These are phyloP conservation scores for Crax fasciolata DNA, from an alignment of 2,797 vertebrate species.

Conservation along the genomic window DNA sequence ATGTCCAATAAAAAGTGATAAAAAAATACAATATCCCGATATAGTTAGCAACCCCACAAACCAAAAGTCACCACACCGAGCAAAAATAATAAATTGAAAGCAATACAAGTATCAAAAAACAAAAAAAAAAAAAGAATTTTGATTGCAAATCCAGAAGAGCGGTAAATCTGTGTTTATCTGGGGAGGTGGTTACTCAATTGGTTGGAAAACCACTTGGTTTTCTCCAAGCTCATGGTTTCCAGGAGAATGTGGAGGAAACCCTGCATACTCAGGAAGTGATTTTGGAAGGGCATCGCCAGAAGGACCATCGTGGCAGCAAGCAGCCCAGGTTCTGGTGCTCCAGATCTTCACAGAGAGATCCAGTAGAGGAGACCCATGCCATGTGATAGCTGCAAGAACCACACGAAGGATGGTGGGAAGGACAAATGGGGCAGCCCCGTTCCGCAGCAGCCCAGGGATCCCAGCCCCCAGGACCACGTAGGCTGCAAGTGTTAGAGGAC, in stretches of 20 bases:
- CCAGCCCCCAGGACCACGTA: background rate
- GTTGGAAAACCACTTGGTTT: background rate
- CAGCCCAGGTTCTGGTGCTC: background rate
- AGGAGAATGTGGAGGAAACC: background rate
- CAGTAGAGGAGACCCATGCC: background rate
- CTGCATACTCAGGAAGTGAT: background rate
- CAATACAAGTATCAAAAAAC: background rate
- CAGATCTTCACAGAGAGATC: background rate
- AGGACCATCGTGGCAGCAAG: background rate
- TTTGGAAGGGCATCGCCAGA: slow-evolving; percentile 1
- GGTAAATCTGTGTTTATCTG: background rate
- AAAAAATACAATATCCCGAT: background rate
- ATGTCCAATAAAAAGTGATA: background rate
- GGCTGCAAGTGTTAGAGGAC: background rate
- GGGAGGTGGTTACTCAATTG: background rate
- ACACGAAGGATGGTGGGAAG: background rate
- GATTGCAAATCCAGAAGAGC: background rate
- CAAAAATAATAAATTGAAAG: background rate
- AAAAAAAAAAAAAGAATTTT: background rate
- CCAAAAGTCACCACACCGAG: background rate
- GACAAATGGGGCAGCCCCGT: slow-evolving; percentile 47
- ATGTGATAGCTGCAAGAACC: background rate
- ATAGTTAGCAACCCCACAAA: background rate
- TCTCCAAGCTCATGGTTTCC: background rate
- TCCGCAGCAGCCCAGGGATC: background rate